These are phyloP conservation scores for honey bee (Apis mellifera) DNA, from an alignment of 1,140 invertebrate genomes.

Conservation along the genomic window DNA sequence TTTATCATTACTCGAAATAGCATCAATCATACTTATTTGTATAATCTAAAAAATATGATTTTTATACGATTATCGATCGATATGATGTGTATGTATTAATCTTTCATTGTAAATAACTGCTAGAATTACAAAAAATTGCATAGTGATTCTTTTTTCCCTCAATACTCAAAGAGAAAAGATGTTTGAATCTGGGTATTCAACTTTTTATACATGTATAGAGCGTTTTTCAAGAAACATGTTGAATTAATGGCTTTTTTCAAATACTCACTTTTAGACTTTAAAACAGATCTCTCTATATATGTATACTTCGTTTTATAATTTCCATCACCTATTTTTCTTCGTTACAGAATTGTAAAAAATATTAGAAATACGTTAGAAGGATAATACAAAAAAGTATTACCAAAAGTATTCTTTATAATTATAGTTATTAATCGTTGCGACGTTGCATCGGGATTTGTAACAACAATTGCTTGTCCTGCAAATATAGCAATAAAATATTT, in stretches of 20 bases:
- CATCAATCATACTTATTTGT: background rate
- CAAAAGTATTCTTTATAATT: conserved; percentile 36
- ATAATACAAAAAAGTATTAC: conserved; percentile 31
- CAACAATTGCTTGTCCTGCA: conserved; percentile 18
- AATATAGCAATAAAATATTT: conserved; percentile 45
- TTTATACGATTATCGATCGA: background rate
- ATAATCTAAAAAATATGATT: conserved; percentile 5
- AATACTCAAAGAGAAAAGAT: conserved; percentile 24
- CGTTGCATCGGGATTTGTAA: background rate
- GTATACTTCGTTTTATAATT: background rate
- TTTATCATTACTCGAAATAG: background rate
- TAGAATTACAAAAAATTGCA: conserved; percentile 9
- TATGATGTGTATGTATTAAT: conserved; percentile 20
- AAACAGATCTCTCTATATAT: background rate
- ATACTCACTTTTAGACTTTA: background rate
- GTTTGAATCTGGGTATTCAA: background rate
- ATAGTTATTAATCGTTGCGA: conserved; percentile 16
- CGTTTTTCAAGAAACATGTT: background rate
- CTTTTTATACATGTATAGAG: background rate
- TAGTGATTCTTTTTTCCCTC: background rate
- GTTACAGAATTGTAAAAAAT: background rate
- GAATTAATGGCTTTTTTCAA: background rate
- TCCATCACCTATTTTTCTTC: background rate
- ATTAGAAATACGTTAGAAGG: background rate
- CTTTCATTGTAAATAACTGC: conserved; percentile 30